Evolutionary conservation across 2,888 invertebrate species (phyloP).

Genomic region (Chloromyia formosa): DNA sequence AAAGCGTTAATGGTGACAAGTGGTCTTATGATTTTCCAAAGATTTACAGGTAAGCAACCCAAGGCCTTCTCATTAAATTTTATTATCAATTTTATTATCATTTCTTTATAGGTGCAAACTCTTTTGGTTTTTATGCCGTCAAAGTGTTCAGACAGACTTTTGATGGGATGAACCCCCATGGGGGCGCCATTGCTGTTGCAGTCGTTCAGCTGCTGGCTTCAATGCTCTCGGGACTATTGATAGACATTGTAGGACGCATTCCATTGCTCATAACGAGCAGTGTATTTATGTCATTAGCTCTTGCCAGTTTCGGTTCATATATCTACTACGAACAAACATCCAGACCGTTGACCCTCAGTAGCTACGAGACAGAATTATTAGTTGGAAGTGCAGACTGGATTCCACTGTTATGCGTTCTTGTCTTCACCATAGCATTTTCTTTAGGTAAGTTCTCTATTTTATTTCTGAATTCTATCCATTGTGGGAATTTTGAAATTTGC

Average conservation of each 20-base stretch:
- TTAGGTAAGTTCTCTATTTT: slow-evolving; percentile 72
- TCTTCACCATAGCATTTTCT: slow-evolving; percentile 87
- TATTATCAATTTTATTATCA: neutral
- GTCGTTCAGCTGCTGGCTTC: slow-evolving; percentile 87
- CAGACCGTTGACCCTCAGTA: slow-evolving; percentile 54
- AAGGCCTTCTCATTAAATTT: neutral
- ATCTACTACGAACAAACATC: slow-evolving; percentile 81
- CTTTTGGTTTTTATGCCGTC: slow-evolving; percentile 86
- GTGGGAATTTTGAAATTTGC: too few relatives aligned
- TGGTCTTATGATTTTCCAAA: slow-evolving; percentile 89
- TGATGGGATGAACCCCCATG: slow-evolving; percentile 81
- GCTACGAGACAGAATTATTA: slow-evolving; percentile 45
- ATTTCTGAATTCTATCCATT: too few relatives aligned
- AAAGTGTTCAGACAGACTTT: slow-evolving; percentile 87
- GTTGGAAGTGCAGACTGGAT: slow-evolving; percentile 80
- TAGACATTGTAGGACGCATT: slow-evolving; percentile 85
- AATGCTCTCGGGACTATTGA: slow-evolving; percentile 79
- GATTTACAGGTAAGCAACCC: slow-evolving; percentile 65
- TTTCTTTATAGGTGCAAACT: slow-evolving; percentile 72
- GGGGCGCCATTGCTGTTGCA: slow-evolving; percentile 85
- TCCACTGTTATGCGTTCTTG: slow-evolving; percentile 81
- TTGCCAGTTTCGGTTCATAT: slow-evolving; percentile 85
- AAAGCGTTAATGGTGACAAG: slow-evolving; percentile 84
- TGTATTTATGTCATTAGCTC: slow-evolving; percentile 84
- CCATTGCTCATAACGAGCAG: slow-evolving; percentile 86